A percentile compares a stretch with the other conserved stretches of the same genome.
These are phyloP conservation scores for Tipula lateralis DNA, from an alignment of 2,888 invertebrate genomes.

Conservation along the genomic window DNA sequence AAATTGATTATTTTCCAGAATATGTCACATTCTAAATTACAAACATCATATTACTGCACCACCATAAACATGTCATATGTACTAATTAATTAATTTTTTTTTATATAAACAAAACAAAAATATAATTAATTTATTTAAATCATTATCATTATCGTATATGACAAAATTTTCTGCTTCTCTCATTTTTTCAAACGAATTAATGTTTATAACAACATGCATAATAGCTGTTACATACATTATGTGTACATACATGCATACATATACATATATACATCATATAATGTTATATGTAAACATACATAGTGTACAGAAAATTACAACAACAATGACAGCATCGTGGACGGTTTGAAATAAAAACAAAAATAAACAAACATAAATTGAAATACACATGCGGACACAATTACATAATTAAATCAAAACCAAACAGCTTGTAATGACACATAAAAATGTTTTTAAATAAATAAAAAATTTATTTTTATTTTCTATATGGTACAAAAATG, in stretches of 20 bases:
- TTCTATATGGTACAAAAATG: not conserved
- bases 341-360: not conserved
- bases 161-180: not conserved
- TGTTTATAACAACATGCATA: not conserved
- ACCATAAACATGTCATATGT: not conserved
- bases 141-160: not conserved
- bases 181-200: not conserved
- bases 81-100: not conserved
- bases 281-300: not conserved
- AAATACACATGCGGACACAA: conserved; percentile 15
- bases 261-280: not conserved
- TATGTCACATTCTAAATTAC: not conserved
- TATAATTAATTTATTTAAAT: conserved; percentile 19
- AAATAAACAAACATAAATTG: not conserved
- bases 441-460: not conserved
- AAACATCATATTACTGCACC: not conserved
- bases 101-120: not conserved
- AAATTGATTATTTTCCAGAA: not conserved
- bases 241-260: not conserved
- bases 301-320: not conserved
- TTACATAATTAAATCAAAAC: conserved; percentile 19
- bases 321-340: not conserved
- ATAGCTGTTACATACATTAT: not conserved
- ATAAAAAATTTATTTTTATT: not conserved
- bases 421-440: conserved; percentile 9